Base-by-base conservation (phyloP, 2,797 vertebrate genomes). In the Centropyge bicolor region DNA sequence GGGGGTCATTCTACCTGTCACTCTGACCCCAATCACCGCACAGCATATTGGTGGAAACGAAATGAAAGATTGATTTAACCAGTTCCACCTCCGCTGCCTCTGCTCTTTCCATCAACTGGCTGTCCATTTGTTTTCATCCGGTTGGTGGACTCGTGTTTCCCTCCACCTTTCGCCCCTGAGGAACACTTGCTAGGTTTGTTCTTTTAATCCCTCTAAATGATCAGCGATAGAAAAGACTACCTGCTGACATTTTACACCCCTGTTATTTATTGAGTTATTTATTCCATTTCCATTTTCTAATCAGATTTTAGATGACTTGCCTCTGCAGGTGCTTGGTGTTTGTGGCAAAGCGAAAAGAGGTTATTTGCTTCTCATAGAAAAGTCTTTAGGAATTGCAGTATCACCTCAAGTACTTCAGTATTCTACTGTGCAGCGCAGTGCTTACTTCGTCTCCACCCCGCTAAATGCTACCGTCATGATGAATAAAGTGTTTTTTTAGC, bases 21-120 rank as follows among this genome's bases (percentile, higher is more conserved):
- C 69, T 85, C 69, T 92, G 92, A 95, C 91, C 93, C 91, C 93
- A 93, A 94, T 94, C 92, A 92, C 89, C 52, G 45, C 81, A 67
- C 80, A 79, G 82, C 61, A 76, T 91, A 88, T 84, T 77, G 80
- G 69, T 85, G 75, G 85, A 90, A 89, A 89, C 85, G 35, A 88
- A 91, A 88, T 86, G 75, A 88, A 83, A 82, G 88, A 94, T 93
- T 90, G 92, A 94, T 95, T 91, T 86, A 89, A 86, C 86, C 83
- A 72, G 79, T 67, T 86, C 83, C 87, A 51, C 83, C 82, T 86
- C 68, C 78, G 55, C 84, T 77, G 76, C 77, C 70, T 83, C 83
- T 59, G 36, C 81, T 88, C 74, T 65, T 73, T 69, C 82, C 75
- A 84, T 93, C 87, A 82, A 67, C 85, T 51, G 71, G 66, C 78